Evolutionary conservation across 92 coral and sea anemone species (phyloP).

Genomic region (Porites divaricata): DNA sequence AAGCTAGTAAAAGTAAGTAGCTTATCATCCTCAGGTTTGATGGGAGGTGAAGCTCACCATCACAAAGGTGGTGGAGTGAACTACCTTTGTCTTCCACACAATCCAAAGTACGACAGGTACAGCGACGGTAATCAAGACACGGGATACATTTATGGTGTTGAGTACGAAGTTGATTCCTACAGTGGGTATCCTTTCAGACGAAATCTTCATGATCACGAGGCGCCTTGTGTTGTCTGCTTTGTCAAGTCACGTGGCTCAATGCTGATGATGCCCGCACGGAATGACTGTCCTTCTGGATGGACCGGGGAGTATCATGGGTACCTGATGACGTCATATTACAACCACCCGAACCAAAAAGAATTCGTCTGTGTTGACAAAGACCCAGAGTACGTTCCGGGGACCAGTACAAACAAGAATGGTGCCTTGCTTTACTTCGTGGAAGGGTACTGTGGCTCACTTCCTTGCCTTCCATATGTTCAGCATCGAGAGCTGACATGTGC

Average conservation of each 20-base stretch:
- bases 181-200: not conserved
- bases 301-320: slow-evolving; percentile 80
- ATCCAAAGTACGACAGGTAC: slow-evolving; percentile 57
- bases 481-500: slow-evolving; percentile 73
- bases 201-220: not conserved
- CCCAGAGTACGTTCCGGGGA: slow-evolving; percentile 55
- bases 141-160: slow-evolving; percentile 54
- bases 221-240: slow-evolving; percentile 46
- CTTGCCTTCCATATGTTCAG: not conserved
- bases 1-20: too few species aligned
- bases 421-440: not conserved
- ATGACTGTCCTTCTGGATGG: slow-evolving; percentile 76
- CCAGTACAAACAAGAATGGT: not conserved
- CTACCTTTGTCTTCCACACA: slow-evolving; percentile 66
- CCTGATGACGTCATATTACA: slow-evolving; percentile 61
- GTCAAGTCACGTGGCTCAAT: slow-evolving; percentile 65
- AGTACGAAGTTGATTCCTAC: slow-evolving; percentile 40
- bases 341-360: slow-evolving; percentile 44
- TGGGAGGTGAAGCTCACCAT: not conserved
- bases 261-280: slow-evolving; percentile 72
- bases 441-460: not conserved
- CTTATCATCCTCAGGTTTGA: not conserved
- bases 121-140: slow-evolving; percentile 41
- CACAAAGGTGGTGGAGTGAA: slow-evolving; percentile 60
- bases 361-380: slow-evolving; percentile 73